Base-by-base conservation (phyloP, 2,888 invertebrate species). In the Agrotis exclamationis region DNA sequence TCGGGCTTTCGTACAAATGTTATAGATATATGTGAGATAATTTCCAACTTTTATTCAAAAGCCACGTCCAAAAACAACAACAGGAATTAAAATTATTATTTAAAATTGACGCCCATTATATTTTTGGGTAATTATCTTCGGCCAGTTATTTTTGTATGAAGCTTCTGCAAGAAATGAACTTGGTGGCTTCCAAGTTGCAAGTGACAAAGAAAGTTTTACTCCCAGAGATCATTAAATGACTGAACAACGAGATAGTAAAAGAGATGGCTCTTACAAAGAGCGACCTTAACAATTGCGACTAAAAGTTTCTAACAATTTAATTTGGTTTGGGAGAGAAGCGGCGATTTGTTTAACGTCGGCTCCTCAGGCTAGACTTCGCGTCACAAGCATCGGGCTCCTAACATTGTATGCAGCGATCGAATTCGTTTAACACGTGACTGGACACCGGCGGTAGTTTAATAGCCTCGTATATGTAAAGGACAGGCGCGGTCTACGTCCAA, bases 401-500 rank as follows among this genome's bases (percentile, higher is more conserved):
- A 93, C 93, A 91, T 91, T 91, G 91, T 92, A 88, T 92, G 92
- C 92, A 91, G 89, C 92, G 90, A 95, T 95, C 91, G 94, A 91
- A 94, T 95, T 95, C 95, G 96, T 96, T 96, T 96, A 94, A 93
- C 95, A 96, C 95, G 93, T 95, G 95, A 95, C 94, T 95, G 95
- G 93, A 90, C 93, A 93, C 92, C 89, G 90, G 90, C 89, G 90
- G 94, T 92, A 91, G 93, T 95, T 95, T 96, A 96, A 96, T 96
- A 93, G 95, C 93, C 91, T 94, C 93, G 94, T 95, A 94, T 95
- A 95, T 96, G 95, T 95, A 96, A 95, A 95, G 94, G 95, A 95
- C 96, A 95, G 93, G 91, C 93, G 93, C 93, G 93, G 93, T 92
- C 90, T 92, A 92, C 93, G 93, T 93, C 94, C 94, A 95, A 94